Percentiles rank a stretch among this genome's conserved stretches.
These are phyloP conservation scores for Psophia crepitans DNA, from an alignment of 2,113 vertebrate species.

Conservation along the genomic window DNA sequence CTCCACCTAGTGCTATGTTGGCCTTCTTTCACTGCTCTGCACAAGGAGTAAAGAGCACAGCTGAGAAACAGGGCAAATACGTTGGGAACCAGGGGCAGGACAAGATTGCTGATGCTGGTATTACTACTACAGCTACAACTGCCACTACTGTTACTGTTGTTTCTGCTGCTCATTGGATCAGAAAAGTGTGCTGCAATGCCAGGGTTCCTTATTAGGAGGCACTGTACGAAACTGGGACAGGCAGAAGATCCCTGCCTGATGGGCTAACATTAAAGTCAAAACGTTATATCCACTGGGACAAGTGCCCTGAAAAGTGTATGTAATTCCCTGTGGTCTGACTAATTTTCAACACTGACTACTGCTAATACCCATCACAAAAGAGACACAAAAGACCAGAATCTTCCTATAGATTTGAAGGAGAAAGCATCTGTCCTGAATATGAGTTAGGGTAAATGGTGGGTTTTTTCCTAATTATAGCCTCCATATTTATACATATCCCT, in stretches of 20 bases:
- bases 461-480: not conserved
- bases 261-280: not conserved
- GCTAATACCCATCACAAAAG: not conserved
- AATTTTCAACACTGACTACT: not conserved
- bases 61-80: not conserved
- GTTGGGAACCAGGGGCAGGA: not conserved
- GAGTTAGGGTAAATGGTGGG: accelerated
- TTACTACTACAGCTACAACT: not conserved
- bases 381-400: not conserved
- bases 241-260: not conserved
- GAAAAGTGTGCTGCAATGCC: not conserved
- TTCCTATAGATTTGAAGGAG: not conserved
- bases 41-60: not conserved
- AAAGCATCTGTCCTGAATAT: not conserved
- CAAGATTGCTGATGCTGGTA: not conserved
- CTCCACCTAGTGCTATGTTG: not conserved
- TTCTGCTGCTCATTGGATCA: not conserved
- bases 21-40: not conserved
- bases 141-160: not conserved
- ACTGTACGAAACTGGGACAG: not conserved
- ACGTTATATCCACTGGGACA: not conserved
- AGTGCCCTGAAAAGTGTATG: not conserved
- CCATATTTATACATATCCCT: not conserved
- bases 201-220: not conserved
- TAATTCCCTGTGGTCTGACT: not conserved